Evolutionary conservation across 2,113 vertebrate genomes (phyloP), one percentile per base, ranked within the genome.

Genomic region (Pelmatolapia mariae): DNA sequence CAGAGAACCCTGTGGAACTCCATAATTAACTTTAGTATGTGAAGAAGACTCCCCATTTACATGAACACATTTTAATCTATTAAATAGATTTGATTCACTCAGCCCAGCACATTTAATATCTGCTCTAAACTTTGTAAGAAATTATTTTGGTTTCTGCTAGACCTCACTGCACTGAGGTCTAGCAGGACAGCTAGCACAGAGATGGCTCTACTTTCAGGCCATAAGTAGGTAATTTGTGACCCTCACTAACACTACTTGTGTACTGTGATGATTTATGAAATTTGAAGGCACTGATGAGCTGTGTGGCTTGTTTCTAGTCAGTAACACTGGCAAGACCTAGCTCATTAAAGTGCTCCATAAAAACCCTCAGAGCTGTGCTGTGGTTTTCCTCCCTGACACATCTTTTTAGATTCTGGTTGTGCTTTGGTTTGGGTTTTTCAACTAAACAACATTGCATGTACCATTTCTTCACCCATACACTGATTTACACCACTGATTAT

Each of bases 61-160:
- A 1, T 63, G 59, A 63, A 36, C 29, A 63, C 36, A 0, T 36
- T 0, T 36, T 11, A 16, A 63, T 63, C 59, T 63, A n/a, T 63
- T 63, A 63, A 36, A 63, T 33, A 33, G 5, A 19, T 33, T 33
- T 33, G 5, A 63, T 33, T 63, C 16, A 63, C 29, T 33, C 29
- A 63, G 59, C 29, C 9, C 29, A 63, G 29, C 10, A 19, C 59
- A 33, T 63, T 63, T 63, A 36, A 36, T 63, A 63, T 33, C 2
- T 63, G 59, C 31, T 63, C 59, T 63, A 63, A 63, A 63, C 59
- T 63, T 33, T 11, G 10, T 36, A 36, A 36, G 59, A 63, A 0
- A 63, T 5, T 63, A 63, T 33, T 36, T 63, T 63, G 59, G 29
- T 19, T n/a, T n/a, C n/a, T n/a, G n/a, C n/a, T n/a, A n/a, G n/a